These are phyloP conservation scores for Yponomeuta evonymella DNA, from an alignment of 2,888 invertebrate genomes.

Conservation along the genomic window DNA sequence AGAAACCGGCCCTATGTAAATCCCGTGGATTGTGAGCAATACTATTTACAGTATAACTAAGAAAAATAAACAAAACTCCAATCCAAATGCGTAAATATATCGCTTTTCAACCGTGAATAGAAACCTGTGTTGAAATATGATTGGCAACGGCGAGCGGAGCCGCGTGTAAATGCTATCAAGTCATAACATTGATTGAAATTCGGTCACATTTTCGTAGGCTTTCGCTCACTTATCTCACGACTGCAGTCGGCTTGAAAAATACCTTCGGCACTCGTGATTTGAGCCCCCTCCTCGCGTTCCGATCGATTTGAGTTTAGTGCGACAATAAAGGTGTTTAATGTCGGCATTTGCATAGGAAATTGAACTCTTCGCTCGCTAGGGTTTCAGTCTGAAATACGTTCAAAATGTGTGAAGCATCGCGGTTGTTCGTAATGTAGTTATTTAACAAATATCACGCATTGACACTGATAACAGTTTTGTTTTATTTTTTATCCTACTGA, in stretches of 20 bases:
- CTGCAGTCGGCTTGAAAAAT: slow-evolving; percentile 74
- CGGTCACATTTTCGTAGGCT: slow-evolving; percentile 65
- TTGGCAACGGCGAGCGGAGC: neutral
- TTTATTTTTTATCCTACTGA: too few species aligned
- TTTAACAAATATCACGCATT: too few species aligned
- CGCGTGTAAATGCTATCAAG: slow-evolving; percentile 29
- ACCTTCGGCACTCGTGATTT: slow-evolving; percentile 30
- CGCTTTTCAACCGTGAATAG: too few species aligned
- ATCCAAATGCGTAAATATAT: too few species aligned
- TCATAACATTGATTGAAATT: slow-evolving; percentile 76
- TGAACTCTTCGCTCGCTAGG: slow-evolving; percentile 24
- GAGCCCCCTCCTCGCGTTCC: slow-evolving; percentile 44
- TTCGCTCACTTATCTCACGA: slow-evolving; percentile 55
- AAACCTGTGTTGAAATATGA: neutral
- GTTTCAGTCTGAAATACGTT: neutral
- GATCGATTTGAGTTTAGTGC: slow-evolving; percentile 69
- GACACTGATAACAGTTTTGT: too few species aligned
- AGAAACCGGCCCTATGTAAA: too few species aligned
- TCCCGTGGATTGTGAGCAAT: too few species aligned
- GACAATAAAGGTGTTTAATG: slow-evolving; percentile 64
- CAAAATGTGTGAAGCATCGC: too few species aligned
- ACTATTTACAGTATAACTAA: too few species aligned
- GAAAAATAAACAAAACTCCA: too few species aligned
- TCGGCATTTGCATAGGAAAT: slow-evolving; percentile 57
- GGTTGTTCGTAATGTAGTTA: too few species aligned